Evolutionary conservation across 2,888 invertebrate genomes (phyloP), one percentile per base, ranked within the genome.

Genomic region (Apotomis turbidana): DNA sequence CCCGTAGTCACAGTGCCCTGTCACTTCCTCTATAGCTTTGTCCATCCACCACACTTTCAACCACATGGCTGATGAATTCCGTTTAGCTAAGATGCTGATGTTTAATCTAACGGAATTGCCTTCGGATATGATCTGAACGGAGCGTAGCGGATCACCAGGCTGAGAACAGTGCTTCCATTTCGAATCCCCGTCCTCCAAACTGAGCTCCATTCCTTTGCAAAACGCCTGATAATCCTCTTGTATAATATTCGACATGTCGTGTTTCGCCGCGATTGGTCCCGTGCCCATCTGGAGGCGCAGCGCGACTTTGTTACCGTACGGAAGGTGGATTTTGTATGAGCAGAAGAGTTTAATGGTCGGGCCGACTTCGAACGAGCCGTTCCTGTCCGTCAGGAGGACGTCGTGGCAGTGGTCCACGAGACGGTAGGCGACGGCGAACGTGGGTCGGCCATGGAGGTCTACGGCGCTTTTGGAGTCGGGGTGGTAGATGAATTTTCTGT

Each of bases 391-490:
- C 77, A 96, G 94, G 51, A 95, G 95, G 76, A 96, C 94, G 85
- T 96, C 95, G 84, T 96, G 96, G 80, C 96, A 96, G 83, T 95
- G 95, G 87, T 96, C 96, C 73, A 96, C 96, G 79, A 95, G 88
- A 82, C 94, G 95, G 90, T 95, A 96, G 79, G 90, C 91, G 80
- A 96, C 93, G 84, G 95, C 94, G 93, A 96, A 96, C 86, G 95
- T 94, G 71, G 96, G 96, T 84, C 93, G 93, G 75, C 95, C 95
- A 80, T 94, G 94, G 70, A 95, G 87, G 80, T 94, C 94, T 75
- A 96, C 83, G 57, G 92, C 90, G 75, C 89, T 91, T 75, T 93
- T 93, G 44, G 94, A 93, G 70, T 83, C 76, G 1, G 86, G 79
- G 15, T 95, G 94, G 84, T 96, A 96, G 61, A 96, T 88, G 75